Base-by-base conservation (phyloP, 2,888 invertebrate species). In the Allolobophora icterica region DNA sequence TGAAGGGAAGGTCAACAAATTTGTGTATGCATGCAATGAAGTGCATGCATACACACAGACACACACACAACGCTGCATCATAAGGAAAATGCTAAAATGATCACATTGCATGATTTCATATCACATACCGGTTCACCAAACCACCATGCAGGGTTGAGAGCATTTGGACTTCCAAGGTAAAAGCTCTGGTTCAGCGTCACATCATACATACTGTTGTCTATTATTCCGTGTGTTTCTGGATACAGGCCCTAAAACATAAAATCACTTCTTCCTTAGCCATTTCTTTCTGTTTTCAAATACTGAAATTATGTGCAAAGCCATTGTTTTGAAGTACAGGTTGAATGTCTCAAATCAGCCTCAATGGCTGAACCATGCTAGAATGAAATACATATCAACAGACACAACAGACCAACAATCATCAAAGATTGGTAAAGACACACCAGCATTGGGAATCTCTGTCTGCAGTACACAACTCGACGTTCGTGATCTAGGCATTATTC, bases 201-300 rank as follows among this genome's bases (percentile, higher is more conserved):
- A 91, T 95, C 95, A 92, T 93, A 95, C 94, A 95, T 95, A 87
- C 90, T 94, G 93, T 95, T 95, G 89, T 94, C 94, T 33, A 95
- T 92, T 83, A 95, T 95, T 21, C 96, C 96, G 93, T 96, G 95
- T 24, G 94, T 94, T 91, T 95, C 94, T 17, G 95, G 95, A 92
- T 95, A 95, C 91, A 95, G 92, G 13, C 95, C 95, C 95, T 95
- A 89, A 35, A 93, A 17, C 35, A 71, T 30, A 91, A 40, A 58
- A 58, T 33, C n/a, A 89, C 40, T 19, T 42, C 17, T 90, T 84
- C 90, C 34, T 13, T 87, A 34, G 58, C 24, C 11, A 30, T 58
- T 13, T 30, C 24, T 58, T 58, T 24, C 4, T n/a, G n/a, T n/a
- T 58, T 58, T 58, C 8, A 58, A 58, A 30, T 58, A 58, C 30